Evolutionary conservation across 2,113 vertebrate genomes (phyloP), one percentile per base, ranked within the genome.

Genomic region (Myotis lucifugus): DNA sequence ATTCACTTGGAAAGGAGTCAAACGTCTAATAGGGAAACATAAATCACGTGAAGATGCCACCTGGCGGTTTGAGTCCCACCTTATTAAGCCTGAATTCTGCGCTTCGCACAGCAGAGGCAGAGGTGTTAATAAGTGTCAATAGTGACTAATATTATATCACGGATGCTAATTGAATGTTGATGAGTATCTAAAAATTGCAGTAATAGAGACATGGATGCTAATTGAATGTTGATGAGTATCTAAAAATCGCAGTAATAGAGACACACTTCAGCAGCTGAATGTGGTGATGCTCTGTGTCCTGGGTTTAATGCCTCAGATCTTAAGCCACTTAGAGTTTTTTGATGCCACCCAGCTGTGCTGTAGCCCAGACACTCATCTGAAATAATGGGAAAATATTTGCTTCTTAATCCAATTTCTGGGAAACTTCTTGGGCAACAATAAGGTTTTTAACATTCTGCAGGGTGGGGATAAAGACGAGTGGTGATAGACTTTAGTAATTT

Each of bases 141-240:
- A 95, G 83, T 95, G 95, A 95, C 82, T 78, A 37, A 72, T 93
- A 48, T 50, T 84, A 54, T 78, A 73, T 87, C 73, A 32, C 37
- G 19, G 46, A 94, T 93, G 76, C 74, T 97, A 92, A 96, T 69
- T 83, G 82, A 93, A 95, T 72, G 50, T 95, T 97, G 88, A n/a
- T 77, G 84, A 85, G 81, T 61, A 59, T 86, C 73, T 86, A 90
- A 95, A 96, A 94, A 72, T 72, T 59, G 11, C 81, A 79, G 56
- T 42, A 59, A 56, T 32, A 46, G 56, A 94, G 50, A 34, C 48
- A 79, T 42, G 19, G 46, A 94, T 94, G 72, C 74, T 97, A 92
- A 96, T 72, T 85, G 77, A 93, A 95, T 72, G 50, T 95, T 97
- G 88, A 37, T 77, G 84, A 85, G 84, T 67, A 59, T 85, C 73